Conservation (phyloP, 2,113 vertebrate genomes). For the Siniperca chuatsi region DNA sequence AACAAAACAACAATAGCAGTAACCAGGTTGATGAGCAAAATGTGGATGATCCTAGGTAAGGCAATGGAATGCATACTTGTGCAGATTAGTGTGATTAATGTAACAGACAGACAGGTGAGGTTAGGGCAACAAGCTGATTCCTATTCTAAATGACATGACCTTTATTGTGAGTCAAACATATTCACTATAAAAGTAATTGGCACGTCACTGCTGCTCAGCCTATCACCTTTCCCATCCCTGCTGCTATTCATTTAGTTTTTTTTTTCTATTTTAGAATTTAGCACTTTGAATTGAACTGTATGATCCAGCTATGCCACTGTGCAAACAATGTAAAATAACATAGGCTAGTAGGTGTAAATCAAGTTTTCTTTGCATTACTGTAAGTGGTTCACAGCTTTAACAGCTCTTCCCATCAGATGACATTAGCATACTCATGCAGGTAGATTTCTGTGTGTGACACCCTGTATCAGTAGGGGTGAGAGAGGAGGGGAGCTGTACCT, state of each 20-base stretch:
- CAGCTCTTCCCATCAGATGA: constrained; percentile 77
- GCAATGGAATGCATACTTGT: constrained; percentile 19
- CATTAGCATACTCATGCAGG: constrained; percentile 83
- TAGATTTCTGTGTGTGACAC: constrained; percentile 79
- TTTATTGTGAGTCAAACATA: constrained; percentile 82
- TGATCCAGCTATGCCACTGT: constrained; percentile 22
- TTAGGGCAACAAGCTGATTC: constrained; percentile 63
- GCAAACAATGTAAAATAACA: constrained; percentile 45
- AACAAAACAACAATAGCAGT: constrained; percentile 15
- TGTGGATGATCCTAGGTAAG: constrained; percentile 8
- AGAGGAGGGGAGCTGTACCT: constrained; percentile 79
- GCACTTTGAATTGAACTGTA: constrained; percentile 12
- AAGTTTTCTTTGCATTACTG: constrained; percentile 57
- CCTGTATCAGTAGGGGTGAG: constrained; percentile 76
- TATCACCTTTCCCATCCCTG: constrained; percentile 49
- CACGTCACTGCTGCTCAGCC: constrained; percentile 65
- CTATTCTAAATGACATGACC: constrained; percentile 79
- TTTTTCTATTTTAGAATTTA: constrained; percentile 13
- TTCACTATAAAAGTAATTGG: constrained; percentile 72
- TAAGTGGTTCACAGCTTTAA: constrained; percentile 70
- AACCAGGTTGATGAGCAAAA: constrained; percentile 27
- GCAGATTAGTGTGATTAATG: constrained; percentile 71
- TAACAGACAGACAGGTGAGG: constrained; percentile 74
- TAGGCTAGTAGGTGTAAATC: constrained; percentile 36
- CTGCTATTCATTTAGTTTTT: background rate